Percentiles rank a stretch among this genome's conserved stretches.
Conservation (phyloP, 2,888 invertebrate genomes). For the Rotaria sp. region DNA sequence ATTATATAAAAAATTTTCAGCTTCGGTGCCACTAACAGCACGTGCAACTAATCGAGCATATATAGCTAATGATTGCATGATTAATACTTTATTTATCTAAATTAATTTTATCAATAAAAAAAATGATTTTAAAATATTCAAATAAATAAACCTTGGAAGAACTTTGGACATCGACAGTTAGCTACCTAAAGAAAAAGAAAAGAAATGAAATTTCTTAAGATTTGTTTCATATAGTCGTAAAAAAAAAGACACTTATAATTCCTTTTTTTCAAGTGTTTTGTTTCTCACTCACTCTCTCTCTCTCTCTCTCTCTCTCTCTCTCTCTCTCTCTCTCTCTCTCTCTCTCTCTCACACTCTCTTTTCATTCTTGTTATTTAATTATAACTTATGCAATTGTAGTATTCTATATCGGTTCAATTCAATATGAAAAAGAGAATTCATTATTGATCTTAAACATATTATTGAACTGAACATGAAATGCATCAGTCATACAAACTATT, state of each 20-base stretch:
- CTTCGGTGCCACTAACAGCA: slow-evolving; percentile 5
- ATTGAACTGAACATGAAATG: neutral
- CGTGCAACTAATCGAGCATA: slow-evolving; percentile 16
- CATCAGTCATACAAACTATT: no score
- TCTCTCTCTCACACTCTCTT: neutral
- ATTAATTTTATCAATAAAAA: neutral
- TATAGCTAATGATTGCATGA: slow-evolving; percentile 3
- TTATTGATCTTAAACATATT: neutral
- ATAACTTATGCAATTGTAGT: neutral
- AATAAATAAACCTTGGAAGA: neutral
- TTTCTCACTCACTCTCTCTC: no score
- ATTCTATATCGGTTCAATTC: neutral
- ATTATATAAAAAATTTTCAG: slow-evolving; percentile 12
- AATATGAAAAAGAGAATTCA: neutral
- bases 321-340: no score
- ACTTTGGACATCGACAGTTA: neutral
- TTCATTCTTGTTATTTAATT: neutral
- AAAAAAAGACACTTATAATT: neutral
- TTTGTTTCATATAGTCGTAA: neutral
- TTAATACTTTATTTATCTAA: neutral
- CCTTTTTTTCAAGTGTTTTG: neutral
- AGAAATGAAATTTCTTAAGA: neutral
- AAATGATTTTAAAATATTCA: neutral
- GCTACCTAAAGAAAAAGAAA: neutral
- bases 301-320: no score